Conservation (phyloP, 1,140 invertebrate species). For the Liolophura sinensis region DNA sequence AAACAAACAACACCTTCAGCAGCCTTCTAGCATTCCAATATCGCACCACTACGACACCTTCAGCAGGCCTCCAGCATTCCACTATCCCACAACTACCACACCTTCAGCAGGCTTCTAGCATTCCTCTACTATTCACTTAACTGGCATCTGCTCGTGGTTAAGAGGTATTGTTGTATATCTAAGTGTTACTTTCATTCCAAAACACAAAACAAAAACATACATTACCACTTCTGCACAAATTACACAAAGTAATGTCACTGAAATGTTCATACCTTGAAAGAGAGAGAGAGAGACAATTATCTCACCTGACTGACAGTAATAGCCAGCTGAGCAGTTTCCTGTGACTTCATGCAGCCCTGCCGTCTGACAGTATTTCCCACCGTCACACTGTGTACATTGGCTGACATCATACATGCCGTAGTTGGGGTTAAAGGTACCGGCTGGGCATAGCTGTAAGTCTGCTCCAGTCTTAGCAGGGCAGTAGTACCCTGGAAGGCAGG, state of each 20-base stretch:
- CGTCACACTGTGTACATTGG: slow-evolving; percentile 52
- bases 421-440: slow-evolving; percentile 50
- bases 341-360: slow-evolving; percentile 29
- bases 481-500: slow-evolving; percentile 46
- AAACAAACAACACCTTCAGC: slow-evolving; percentile 1
- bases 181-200: too few relatives aligned
- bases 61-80: too few relatives aligned
- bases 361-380: slow-evolving; percentile 47
- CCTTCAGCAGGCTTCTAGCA: too few relatives aligned
- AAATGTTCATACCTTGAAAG: not conserved
- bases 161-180: too few relatives aligned
- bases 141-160: too few relatives aligned
- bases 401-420: slow-evolving; percentile 30
- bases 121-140: too few relatives aligned
- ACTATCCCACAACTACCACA: too few relatives aligned
- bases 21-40: not conserved
- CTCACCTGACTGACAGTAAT: slow-evolving; percentile 50
- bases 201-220: too few relatives aligned
- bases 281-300: not conserved
- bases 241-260: too few relatives aligned
- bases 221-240: too few relatives aligned
- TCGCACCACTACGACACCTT: too few relatives aligned
- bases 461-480: slow-evolving; percentile 49
- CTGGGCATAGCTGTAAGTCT: slow-evolving; percentile 49
- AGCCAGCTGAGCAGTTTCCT: slow-evolving; percentile 44